A percentile compares a stretch with the other conserved stretches of the same genome.
These are phyloP conservation scores for Adoxophyes honmai DNA, from an alignment of 1,140 invertebrate species.

Conservation along the genomic window DNA sequence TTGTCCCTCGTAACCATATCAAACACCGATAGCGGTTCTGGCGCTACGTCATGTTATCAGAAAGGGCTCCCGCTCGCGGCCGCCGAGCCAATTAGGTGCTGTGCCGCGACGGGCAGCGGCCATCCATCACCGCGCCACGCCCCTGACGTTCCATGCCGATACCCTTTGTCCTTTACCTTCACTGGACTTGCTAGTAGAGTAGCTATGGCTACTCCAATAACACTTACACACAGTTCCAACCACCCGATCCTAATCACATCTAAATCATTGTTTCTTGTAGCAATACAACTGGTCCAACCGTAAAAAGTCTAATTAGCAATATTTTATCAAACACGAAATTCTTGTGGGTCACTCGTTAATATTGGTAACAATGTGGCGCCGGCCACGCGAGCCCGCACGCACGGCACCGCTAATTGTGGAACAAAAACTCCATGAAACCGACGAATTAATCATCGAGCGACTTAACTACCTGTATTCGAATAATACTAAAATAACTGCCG, in stretches of 20 bases:
- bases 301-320: conserved; percentile 38
- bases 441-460: conserved; percentile 54
- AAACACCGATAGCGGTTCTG: no score
- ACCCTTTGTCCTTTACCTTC: conserved; percentile 6
- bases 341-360: conserved; percentile 36
- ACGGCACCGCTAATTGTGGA: conserved; percentile 43
- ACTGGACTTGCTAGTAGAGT: background rate
- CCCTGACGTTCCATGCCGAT: conserved; percentile 1
- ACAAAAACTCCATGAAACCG: conserved; percentile 62
- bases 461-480: conserved; percentile 42
- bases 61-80: background rate
- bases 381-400: conserved; percentile 30
- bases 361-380: conserved; percentile 39
- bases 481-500: conserved; percentile 44
- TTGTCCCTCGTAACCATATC: no score
- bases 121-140: conserved; percentile 13
- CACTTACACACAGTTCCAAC: background rate
- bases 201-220: background rate
- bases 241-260: background rate
- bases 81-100: conserved; percentile 5
- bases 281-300: background rate
- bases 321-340: conserved; percentile 37
- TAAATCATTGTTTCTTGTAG: conserved; percentile 5
- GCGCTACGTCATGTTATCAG: no score
- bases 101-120: conserved; percentile 4